Evolutionary conservation across 2,888 invertebrate species (phyloP).

Genomic region (Aromia moschata): DNA sequence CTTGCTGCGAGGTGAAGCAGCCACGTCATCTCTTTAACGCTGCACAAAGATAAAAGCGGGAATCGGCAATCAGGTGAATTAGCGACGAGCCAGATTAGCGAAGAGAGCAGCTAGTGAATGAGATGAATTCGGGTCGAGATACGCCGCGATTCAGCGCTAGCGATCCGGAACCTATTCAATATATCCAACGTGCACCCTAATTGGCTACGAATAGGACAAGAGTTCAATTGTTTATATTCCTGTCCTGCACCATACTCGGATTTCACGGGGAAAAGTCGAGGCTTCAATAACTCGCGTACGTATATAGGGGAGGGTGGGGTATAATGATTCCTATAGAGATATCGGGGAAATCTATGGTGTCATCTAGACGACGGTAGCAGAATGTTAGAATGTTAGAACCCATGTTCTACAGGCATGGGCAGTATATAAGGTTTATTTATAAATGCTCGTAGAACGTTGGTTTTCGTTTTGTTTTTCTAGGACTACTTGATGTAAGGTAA

Average conservation of each 20-base stretch:
- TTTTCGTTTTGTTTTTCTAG: too few relatives aligned
- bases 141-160: conserved; percentile 56
- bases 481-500: too few relatives aligned
- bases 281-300: too few relatives aligned
- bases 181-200: conserved; percentile 36
- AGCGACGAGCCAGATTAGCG: conserved; percentile 54
- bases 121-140: conserved; percentile 44
- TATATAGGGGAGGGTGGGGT: too few relatives aligned
- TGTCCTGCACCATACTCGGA: conserved; percentile 11
- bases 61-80: conserved; percentile 61
- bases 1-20: conserved; percentile 54
- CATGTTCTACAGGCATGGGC: too few relatives aligned
- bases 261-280: background rate
- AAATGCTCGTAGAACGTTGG: too few relatives aligned
- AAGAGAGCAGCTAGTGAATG: conserved; percentile 58
- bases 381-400: too few relatives aligned
- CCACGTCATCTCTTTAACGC: conserved; percentile 52
- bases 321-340: too few relatives aligned
- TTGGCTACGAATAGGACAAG: conserved; percentile 40
- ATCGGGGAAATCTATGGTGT: too few relatives aligned
- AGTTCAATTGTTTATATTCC: conserved; percentile 31
- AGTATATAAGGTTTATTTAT: too few relatives aligned
- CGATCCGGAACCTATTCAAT: conserved; percentile 51
- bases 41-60: conserved; percentile 60
- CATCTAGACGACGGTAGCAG: too few relatives aligned